Percentiles rank a stretch among this genome's conserved stretches.
Evolutionary conservation across 2,888 invertebrate species (phyloP).

Genomic region (Torymus tubicola): DNA sequence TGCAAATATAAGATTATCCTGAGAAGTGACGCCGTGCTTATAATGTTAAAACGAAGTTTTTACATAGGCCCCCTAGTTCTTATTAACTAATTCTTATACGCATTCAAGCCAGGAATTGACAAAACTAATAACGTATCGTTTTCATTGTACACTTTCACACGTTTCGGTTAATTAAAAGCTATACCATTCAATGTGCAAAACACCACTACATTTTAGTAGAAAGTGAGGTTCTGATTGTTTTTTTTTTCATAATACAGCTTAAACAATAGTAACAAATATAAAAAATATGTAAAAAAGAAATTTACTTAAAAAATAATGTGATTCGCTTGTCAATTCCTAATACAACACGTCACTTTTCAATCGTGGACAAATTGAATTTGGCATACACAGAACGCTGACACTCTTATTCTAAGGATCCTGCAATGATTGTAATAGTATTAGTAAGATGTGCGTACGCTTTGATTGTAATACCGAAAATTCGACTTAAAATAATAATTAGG

Average conservation of each 20-base stretch:
- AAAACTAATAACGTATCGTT: slow-evolving; percentile 1
- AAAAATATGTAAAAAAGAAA: slow-evolving; percentile 4
- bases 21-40: no score
- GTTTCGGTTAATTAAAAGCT: slow-evolving; percentile 11
- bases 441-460: slow-evolving; percentile 47
- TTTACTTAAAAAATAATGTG: slow-evolving; percentile 18
- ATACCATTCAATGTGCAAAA: not conserved
- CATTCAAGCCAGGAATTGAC: slow-evolving; percentile 17
- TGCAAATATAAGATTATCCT: no score
- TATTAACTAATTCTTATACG: slow-evolving; percentile 1
- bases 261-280: slow-evolving; percentile 3
- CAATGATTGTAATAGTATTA: slow-evolving; percentile 35
- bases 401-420: slow-evolving; percentile 29
- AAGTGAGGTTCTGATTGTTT: no score
- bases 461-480: slow-evolving; percentile 30
- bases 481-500: slow-evolving; percentile 24
- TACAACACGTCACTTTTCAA: slow-evolving; percentile 22
- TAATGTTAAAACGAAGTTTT: no score
- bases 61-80: not conserved
- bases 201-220: not conserved
- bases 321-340: slow-evolving; percentile 23
- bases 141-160: not conserved
- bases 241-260: slow-evolving; percentile 5
- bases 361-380: slow-evolving; percentile 46
- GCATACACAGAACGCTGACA: slow-evolving; percentile 34